A percentile compares a stretch with the other conserved stretches of the same genome.
These are phyloP conservation scores for Nyctereutes procyonoides DNA, from an alignment of 2,113 vertebrate genomes.

Conservation along the genomic window DNA sequence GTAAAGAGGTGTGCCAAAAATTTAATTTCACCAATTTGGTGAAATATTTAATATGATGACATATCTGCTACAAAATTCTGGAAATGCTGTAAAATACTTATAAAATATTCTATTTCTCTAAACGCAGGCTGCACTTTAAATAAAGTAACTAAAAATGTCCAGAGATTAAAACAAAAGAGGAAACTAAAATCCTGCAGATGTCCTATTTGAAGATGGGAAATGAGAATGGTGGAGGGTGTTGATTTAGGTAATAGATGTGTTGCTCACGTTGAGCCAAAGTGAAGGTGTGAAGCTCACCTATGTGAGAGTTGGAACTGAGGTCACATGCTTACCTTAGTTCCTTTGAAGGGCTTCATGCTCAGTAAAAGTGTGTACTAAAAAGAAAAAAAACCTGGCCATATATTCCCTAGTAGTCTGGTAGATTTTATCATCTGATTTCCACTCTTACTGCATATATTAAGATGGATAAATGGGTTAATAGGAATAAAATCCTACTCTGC, in stretches of 20 bases:
- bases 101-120: not conserved
- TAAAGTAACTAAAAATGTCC: not conserved
- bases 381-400: not conserved
- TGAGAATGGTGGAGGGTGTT: not conserved
- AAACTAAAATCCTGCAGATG: not conserved
- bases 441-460: not conserved
- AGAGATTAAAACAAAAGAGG: not conserved
- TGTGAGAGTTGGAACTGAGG: not conserved
- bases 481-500: not conserved
- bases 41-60: not conserved
- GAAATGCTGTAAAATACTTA: not conserved
- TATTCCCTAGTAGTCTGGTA: not conserved
- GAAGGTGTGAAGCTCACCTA: not conserved
- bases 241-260: not conserved
- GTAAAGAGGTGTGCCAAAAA: not conserved
- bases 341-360: not conserved
- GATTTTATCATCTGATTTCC: not conserved
- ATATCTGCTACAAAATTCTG: not conserved
- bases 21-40: not conserved
- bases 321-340: not conserved
- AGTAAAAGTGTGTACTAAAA: not conserved
- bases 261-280: not conserved
- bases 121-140: not conserved
- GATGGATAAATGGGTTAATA: not conserved
- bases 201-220: not conserved